Evolutionary conservation across 1,140 invertebrate species (phyloP).

Genomic region (Venturia canescens): DNA sequence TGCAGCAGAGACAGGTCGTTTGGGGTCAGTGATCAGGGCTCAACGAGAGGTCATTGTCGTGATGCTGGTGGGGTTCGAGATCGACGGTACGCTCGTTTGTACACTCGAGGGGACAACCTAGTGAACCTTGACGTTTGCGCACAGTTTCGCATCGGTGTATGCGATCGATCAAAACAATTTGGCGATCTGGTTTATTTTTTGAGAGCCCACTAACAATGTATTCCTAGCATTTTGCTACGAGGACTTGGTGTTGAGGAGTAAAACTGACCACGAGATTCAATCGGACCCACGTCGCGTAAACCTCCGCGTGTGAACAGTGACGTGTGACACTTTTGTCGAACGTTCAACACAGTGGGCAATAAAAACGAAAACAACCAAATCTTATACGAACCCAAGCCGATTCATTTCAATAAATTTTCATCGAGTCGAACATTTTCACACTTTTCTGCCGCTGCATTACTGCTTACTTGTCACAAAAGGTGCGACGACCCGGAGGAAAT

Average conservation of each 20-base stretch:
- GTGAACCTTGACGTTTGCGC: conserved; percentile 16
- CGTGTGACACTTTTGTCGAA: background rate
- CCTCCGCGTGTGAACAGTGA: background rate
- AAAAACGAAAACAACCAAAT: background rate
- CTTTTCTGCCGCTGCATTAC: background rate
- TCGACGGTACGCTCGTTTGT: background rate
- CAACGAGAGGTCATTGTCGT: conserved; percentile 32
- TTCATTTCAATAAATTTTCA: background rate
- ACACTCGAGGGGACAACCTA: conserved; percentile 9
- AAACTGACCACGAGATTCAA: too few relatives aligned
- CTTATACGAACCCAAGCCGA: background rate
- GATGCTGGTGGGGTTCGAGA: background rate
- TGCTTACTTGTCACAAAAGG: background rate
- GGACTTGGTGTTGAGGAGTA: background rate
- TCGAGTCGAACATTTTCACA: background rate
- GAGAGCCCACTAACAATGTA: background rate
- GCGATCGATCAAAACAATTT: background rate
- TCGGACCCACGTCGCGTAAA: too few relatives aligned
- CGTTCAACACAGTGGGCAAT: background rate
- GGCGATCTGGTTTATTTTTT: background rate
- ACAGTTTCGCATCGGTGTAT: background rate
- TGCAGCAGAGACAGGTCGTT: background rate
- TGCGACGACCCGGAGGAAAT: background rate
- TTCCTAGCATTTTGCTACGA: background rate
- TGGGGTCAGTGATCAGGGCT: conserved; percentile 11